Base-by-base conservation (phyloP, 2,797 vertebrate genomes). In the Diplodus sargus region DNA sequence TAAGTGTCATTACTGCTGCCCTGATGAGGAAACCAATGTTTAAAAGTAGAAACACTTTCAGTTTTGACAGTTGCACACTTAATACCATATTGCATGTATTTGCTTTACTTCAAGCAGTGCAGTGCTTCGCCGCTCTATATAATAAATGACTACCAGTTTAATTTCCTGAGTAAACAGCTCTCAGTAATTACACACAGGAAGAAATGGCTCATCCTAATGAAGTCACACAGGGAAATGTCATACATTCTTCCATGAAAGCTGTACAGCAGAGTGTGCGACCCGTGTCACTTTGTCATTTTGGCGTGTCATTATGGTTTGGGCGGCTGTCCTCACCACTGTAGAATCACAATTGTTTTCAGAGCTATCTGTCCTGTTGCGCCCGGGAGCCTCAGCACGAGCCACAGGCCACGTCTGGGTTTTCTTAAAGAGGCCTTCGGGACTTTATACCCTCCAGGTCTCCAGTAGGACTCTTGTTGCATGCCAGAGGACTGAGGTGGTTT, bases 381-480 rank as follows among this genome's bases (percentile, higher is more conserved):
- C 61, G 49, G 49, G 64, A 61, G 71, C 83, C 52, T 76, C 62
- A 8, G 56, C 76, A 49, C 30, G 47, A 60, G 71, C 76, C 60
- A 4, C 75, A 47, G 74, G 76, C 74, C 81, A 45, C 68, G 82
- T 88, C 83, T 86, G 86, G 76, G 62, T 79, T 85, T 70, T 78
- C 74, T 86, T 39, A 34, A 34, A 80, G 84, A 82, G 78, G 86
- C 84, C 80, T 86, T 56, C 12, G 57, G 85, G 89, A 86, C 87
- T 80, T 80, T 82, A 82, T 66, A 74, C 75, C 83, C 79, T 78
- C 30, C 85, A 79, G 71, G 82, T 90, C 86, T 90, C 67, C 80
- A 60, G 56, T 47, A 60, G 87, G 91, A 91, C 90, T 94, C 91
- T 65, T 86, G 87, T 94, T 94, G 93, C 91, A 90, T 69, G 84